These are phyloP conservation scores for Syrrhaptes paradoxus DNA, from an alignment of 2,113 vertebrate genomes.

Conservation along the genomic window DNA sequence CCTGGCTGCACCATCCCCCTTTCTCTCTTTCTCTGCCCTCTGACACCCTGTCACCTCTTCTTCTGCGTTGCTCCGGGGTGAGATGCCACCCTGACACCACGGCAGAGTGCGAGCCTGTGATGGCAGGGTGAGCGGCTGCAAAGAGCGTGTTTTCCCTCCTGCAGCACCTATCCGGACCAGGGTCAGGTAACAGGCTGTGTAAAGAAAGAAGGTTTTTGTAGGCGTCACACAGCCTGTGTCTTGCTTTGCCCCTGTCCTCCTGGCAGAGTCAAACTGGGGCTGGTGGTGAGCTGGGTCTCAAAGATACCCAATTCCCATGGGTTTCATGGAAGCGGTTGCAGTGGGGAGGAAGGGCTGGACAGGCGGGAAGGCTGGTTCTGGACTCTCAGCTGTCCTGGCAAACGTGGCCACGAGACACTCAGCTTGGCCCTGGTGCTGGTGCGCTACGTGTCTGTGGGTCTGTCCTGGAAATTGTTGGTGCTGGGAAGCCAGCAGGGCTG, in stretches of 20 bases:
- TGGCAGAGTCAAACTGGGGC: not conserved
- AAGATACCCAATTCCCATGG: not conserved
- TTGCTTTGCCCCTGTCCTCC: not conserved
- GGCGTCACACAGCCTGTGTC: not conserved
- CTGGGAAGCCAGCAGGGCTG: not conserved
- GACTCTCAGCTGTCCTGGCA: not conserved
- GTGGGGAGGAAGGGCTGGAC: not conserved
- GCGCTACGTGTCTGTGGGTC: fast-evolving
- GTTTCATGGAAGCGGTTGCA: not conserved
- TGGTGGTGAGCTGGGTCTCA: not conserved
- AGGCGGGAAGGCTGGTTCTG: not conserved
- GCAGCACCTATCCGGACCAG: not conserved
- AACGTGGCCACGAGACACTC: not conserved
- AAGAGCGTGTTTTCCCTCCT: not conserved
- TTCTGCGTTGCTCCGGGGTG: not conserved
- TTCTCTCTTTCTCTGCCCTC: not conserved
- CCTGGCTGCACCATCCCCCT: fast-evolving
- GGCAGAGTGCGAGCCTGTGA: not conserved
- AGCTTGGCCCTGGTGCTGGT: fast-evolving
- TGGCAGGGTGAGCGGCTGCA: not conserved
- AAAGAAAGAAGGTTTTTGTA: not conserved
- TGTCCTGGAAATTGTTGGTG: not conserved
- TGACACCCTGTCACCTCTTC: not conserved
- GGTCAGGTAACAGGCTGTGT: not conserved
- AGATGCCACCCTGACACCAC: not conserved